Conservation (phyloP, 2,888 invertebrate genomes). For the Noctua janthina region DNA sequence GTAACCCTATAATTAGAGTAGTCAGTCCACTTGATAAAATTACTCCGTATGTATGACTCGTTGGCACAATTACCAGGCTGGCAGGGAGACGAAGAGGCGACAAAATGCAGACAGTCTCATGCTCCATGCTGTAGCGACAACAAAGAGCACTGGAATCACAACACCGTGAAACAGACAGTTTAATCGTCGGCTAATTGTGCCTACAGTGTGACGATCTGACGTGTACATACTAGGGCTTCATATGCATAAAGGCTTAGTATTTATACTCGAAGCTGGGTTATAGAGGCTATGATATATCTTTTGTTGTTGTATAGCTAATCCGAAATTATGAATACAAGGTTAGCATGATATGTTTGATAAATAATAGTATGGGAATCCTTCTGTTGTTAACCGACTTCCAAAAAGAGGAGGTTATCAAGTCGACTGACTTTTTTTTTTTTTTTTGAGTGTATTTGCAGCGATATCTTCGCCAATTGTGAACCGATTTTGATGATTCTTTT, state of each 20-base stretch:
- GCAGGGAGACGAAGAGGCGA: conserved; percentile 25
- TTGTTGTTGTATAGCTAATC: conserved; percentile 12
- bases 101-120: conserved; percentile 35
- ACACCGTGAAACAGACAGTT: conserved; percentile 71
- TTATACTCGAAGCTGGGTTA: conserved; percentile 12
- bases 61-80: conserved; percentile 36
- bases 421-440: no score
- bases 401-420: no score
- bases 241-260: conserved; percentile 11
- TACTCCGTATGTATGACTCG: conserved; percentile 1
- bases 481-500: no score
- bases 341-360: neutral
- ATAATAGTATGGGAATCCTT: neutral
- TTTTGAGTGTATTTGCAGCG: no score
- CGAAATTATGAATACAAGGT: conserved; percentile 29
- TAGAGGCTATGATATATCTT: neutral
- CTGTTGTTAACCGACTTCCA: no score
- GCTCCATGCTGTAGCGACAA: conserved; percentile 17
- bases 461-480: no score
- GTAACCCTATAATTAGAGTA: conserved; percentile 15
- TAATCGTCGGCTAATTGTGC: conserved; percentile 63
- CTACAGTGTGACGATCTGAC: conserved; percentile 38
- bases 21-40: conserved; percentile 9
- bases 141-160: conserved; percentile 44
- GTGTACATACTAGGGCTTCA: conserved; percentile 10